A percentile compares a stretch with the other conserved stretches of the same genome.
Conservation (phyloP, 1,140 invertebrate genomes). For the Brachionus angularis region DNA sequence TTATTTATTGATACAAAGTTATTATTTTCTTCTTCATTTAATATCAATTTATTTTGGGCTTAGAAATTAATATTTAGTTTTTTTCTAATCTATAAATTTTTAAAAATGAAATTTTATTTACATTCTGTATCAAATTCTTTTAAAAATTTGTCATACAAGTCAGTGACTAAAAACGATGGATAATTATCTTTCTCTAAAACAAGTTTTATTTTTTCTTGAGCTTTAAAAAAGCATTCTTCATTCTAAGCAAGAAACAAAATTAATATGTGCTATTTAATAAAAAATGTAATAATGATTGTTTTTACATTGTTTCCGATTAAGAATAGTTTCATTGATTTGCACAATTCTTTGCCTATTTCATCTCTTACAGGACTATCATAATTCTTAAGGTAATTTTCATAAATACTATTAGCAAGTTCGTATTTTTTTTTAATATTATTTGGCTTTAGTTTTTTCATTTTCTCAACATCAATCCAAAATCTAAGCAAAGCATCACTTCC, state of each 20-base stretch:
- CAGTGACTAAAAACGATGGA: conserved; percentile 77
- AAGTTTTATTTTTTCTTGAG: conserved; percentile 73
- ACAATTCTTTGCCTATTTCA: conserved; percentile 54
- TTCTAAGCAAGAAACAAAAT: conserved; percentile 58
- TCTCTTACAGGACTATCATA: conserved; percentile 48
- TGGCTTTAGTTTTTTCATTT: conserved; percentile 62
- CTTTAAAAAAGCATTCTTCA: conserved; percentile 79
- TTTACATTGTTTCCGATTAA: conserved; percentile 72
- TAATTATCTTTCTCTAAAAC: conserved; percentile 80
- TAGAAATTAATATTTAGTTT: too few species aligned
- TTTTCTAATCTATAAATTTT: neutral
- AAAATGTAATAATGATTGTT: too few species aligned
- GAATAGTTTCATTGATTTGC: conserved; percentile 80
- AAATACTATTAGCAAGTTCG: conserved; percentile 80
- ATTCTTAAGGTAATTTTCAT: conserved; percentile 72
- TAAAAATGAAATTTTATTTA: neutral
- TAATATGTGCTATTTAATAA: neutral
- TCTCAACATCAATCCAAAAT: conserved; percentile 82
- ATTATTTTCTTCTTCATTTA: too few species aligned
- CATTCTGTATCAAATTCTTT: neutral
- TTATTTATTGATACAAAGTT: too few species aligned
- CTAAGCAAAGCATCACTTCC: conserved; percentile 52
- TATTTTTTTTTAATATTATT: conserved; percentile 64
- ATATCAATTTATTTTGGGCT: too few species aligned
- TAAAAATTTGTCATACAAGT: conserved; percentile 68